Conservation (phyloP, 92 coral and sea anemone species). For the Parazoanthus darwini region DNA sequence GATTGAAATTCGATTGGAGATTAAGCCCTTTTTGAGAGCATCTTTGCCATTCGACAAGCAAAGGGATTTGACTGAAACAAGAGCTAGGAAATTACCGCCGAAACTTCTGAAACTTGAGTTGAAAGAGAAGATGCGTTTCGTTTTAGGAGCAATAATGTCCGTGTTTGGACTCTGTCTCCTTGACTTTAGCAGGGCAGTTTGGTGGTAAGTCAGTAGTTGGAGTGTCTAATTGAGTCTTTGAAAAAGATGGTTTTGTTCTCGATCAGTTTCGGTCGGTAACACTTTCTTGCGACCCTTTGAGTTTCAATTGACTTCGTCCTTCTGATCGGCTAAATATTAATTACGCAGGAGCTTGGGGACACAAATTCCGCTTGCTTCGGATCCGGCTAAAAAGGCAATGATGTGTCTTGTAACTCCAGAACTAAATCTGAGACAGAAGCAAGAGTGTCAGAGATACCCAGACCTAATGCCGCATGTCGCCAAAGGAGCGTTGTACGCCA, state of each 20-base stretch:
- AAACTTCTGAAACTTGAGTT: constrained; percentile 17
- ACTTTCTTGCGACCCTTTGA: constrained; percentile 22
- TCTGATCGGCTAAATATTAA: constrained; percentile 27
- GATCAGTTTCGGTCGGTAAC: constrained; percentile 13
- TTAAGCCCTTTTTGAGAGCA: constrained; percentile 52
- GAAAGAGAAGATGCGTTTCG: constrained; percentile 53
- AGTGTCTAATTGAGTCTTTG: constrained; percentile 39
- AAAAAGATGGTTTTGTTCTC: constrained; percentile 40
- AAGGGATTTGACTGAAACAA: constrained; percentile 41
- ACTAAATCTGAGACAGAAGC: constrained; percentile 84
- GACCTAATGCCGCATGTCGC: constrained; percentile 87
- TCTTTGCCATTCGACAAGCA: constrained; percentile 30
- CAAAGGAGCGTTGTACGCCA: constrained; percentile 85
- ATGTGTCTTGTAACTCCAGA: constrained; percentile 78
- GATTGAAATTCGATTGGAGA: constrained; percentile 67
- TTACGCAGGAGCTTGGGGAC: constrained; percentile 83
- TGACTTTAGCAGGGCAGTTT: constrained; percentile 62
- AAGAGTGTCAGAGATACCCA: constrained; percentile 84
- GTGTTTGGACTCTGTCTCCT: constrained; percentile 57
- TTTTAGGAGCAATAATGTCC: constrained; percentile 28
- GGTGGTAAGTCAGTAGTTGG: constrained; percentile 74
- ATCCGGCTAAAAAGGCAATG: constrained; percentile 75
- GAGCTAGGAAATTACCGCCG: constrained; percentile 39
- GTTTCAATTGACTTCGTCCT: constrained; percentile 34
- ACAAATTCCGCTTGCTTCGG: constrained; percentile 72